Base-by-base conservation (phyloP, 1,140 invertebrate species). In the Trachymyrmex septentrionalis region DNA sequence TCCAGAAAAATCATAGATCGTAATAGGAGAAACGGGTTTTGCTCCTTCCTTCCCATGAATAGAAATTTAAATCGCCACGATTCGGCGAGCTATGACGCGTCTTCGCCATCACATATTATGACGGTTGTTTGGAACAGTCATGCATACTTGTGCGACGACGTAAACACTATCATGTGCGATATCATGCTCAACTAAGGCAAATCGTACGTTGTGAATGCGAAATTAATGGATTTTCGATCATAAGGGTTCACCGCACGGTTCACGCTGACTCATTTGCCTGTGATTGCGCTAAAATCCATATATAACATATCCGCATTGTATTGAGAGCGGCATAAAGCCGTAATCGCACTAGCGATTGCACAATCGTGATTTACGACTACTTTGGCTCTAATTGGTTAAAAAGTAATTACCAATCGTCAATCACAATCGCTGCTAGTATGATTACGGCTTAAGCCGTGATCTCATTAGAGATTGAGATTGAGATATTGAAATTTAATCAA, bases 201-300 rank as follows among this genome's bases (percentile, higher is more conserved):
- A 27, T 44, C 44, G 55, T 10, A 63, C 38, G 24, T 44, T 30
- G 24, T 73, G 16, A 27, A 82, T 12, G 24, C n/a, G 14, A 14
- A 73, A 84, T 73, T 84, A 84, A 84, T 50, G 55, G 4, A 0
- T 61, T 73, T 73, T 38, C 38, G 55, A 84, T 84, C 55, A 38
- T 4, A 19, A 30, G 34, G 12, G 24, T n/a, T 72, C 55, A 7
- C 53, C 14, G 30, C 30, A 19, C 30, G 16, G 12, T 38, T 48
- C 53, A 53, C 34, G 34, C 69, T 84, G 67, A 84, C 67, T 84
- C 80, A 84, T 48, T 59, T 48, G 27, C 6, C 16, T 12, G n/a
- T 19, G 27, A 55, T 77, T 38, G 48, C 48, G 9, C 21, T 66
- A 34, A 27, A 38, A 67, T 80, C 48, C 44, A 55, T 69, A 69